These are phyloP conservation scores for Apantesis nais DNA, from an alignment of 2,888 invertebrate genomes.

Conservation along the genomic window DNA sequence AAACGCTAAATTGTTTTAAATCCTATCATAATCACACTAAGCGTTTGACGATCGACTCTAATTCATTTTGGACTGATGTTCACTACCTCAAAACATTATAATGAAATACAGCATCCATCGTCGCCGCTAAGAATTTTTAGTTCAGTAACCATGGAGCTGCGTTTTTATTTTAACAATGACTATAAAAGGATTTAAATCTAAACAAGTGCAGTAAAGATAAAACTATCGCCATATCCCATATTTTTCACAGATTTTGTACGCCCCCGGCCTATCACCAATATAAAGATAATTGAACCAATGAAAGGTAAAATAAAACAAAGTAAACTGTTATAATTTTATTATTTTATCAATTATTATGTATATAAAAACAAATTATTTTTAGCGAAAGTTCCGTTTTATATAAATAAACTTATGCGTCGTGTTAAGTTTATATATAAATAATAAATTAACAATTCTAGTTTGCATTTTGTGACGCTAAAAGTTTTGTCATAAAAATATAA, in stretches of 20 bases:
- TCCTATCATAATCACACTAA: too few relatives aligned
- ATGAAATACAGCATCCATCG: too few relatives aligned
- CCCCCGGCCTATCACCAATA: neutral
- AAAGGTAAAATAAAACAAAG: slow-evolving; percentile 19
- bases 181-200: too few relatives aligned
- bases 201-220: too few relatives aligned
- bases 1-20: too few relatives aligned
- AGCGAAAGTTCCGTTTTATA: slow-evolving; percentile 1
- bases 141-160: too few relatives aligned
- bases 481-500: neutral
- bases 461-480: neutral
- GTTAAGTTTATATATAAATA: neutral
- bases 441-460: neutral
- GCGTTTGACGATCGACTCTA: too few relatives aligned
- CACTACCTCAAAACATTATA: too few relatives aligned
- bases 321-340: slow-evolving; percentile 40
- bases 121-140: too few relatives aligned
- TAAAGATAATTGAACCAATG: neutral
- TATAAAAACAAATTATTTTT: slow-evolving; percentile 34
- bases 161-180: too few relatives aligned
- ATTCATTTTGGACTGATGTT: too few relatives aligned
- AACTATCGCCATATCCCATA: neutral
- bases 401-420: neutral
- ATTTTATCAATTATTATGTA: slow-evolving; percentile 39
- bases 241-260: neutral